These are phyloP conservation scores for Struthidea cinerea DNA, from an alignment of 2,113 vertebrate genomes.

Conservation along the genomic window DNA sequence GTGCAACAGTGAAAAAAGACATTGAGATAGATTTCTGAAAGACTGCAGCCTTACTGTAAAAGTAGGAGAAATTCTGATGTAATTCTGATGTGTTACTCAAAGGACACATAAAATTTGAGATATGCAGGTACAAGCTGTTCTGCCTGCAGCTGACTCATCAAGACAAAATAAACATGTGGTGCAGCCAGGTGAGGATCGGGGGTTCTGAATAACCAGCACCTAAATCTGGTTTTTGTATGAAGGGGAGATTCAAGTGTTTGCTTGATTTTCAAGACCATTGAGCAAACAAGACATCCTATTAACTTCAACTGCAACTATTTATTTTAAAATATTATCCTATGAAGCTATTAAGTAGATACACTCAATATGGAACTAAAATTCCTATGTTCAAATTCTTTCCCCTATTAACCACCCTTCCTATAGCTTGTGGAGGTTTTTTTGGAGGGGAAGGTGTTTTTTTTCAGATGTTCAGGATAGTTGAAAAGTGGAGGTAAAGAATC, in stretches of 20 bases:
- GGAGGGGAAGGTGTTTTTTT: rapidly evolving
- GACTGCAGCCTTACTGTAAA: background rate
- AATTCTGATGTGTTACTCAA: background rate
- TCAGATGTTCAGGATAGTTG: background rate
- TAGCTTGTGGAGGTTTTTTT: background rate
- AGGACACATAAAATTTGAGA: background rate
- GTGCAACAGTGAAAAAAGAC: background rate
- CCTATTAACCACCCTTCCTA: background rate
- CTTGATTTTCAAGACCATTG: background rate
- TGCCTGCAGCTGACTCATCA: background rate
- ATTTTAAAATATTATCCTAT: background rate
- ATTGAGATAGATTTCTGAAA: background rate
- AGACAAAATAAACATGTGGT: background rate
- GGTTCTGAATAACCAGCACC: background rate
- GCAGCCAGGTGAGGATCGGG: background rate
- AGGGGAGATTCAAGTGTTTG: background rate
- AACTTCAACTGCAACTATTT: background rate
- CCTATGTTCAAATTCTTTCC: background rate
- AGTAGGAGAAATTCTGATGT: background rate
- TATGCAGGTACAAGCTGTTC: background rate
- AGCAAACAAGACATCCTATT: background rate
- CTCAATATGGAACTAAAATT: background rate
- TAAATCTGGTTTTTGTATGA: background rate
- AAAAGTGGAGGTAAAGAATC: background rate
- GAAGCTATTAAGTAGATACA: background rate